Conservation (phyloP, 1,140 invertebrate species). For the Pachypsylla venusta region DNA sequence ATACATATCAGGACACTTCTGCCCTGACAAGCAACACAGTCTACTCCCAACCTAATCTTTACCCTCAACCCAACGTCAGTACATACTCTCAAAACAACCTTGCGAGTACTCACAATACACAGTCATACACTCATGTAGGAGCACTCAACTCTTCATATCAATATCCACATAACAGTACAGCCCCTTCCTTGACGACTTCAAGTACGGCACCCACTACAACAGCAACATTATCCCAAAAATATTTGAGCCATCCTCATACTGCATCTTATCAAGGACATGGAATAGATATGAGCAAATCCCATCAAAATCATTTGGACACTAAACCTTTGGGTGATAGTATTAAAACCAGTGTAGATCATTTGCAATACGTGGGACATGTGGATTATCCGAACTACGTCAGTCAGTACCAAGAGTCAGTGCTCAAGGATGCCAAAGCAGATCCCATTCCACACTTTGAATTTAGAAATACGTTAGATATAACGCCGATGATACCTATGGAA, state of each 20-base stretch:
- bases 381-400: background rate
- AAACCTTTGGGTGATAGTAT: background rate
- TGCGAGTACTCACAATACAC: no score
- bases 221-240: no score
- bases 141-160: no score
- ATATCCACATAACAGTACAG: background rate
- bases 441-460: background rate
- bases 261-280: no score
- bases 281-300: background rate
- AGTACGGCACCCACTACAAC: background rate
- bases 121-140: no score
- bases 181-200: background rate
- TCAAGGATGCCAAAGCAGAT: background rate
- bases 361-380: background rate
- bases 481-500: background rate
- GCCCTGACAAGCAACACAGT: background rate
- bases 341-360: background rate
- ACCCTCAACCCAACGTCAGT: background rate
- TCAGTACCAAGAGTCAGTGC: background rate
- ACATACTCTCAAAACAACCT: background rate
- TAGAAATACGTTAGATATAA: background rate
- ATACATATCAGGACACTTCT: background rate
- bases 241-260: no score
- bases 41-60: background rate
- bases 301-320: constrained; percentile 4